Evolutionary conservation across 2,113 vertebrate genomes (phyloP).

Genomic region (Capricornis sumatraensis): DNA sequence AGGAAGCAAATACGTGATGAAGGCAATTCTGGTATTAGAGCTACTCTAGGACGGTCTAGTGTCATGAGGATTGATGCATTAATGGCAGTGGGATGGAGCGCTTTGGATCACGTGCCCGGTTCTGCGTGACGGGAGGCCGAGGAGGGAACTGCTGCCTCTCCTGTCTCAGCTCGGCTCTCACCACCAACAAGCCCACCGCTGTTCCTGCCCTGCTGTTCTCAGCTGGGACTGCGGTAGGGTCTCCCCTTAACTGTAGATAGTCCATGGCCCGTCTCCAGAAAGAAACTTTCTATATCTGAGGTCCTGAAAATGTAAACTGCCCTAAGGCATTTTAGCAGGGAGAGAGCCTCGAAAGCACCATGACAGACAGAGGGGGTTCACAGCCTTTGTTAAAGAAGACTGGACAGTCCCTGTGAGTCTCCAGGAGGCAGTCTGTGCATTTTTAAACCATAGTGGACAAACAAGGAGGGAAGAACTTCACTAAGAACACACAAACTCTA

Average conservation of each 20-base stretch:
- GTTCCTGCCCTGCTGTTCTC: background rate
- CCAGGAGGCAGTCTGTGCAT: background rate
- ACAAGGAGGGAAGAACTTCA: background rate
- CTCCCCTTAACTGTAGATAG: background rate
- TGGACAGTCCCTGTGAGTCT: background rate
- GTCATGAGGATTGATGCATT: background rate
- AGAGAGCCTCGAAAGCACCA: background rate
- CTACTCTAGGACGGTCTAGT: background rate
- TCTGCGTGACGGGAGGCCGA: background rate
- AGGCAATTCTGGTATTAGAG: background rate
- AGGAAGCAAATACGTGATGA: rapidly evolving
- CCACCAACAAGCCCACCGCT: background rate
- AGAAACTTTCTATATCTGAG: background rate
- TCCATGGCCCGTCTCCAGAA: background rate
- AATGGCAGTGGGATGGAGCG: background rate
- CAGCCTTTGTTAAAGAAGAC: background rate
- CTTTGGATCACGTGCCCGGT: too few relatives aligned
- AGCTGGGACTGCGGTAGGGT: background rate
- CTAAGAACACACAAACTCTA: background rate
- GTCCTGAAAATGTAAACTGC: background rate
- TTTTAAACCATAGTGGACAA: background rate
- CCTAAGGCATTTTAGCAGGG: background rate
- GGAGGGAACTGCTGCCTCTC: background rate
- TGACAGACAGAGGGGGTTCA: background rate
- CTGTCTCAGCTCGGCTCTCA: background rate